phyloP scores from a whole-genome alignment of 2,888 invertebrate species.

The Diaprepes abbreviatus region DNA sequence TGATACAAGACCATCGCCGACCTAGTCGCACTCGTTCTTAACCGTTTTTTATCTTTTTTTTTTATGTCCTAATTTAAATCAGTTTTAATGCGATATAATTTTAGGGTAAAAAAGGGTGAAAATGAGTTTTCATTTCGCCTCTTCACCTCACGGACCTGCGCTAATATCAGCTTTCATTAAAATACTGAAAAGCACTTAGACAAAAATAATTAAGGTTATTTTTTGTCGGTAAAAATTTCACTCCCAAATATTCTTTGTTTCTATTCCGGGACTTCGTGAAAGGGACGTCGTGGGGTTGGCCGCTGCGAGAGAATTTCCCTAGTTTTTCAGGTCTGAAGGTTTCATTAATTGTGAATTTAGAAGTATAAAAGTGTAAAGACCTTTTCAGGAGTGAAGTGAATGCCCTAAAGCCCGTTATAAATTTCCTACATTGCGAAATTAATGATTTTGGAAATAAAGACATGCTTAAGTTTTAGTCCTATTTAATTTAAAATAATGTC shows the following conservation, averaged over 20 bases:
- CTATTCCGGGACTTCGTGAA: slow-evolving; percentile 5
- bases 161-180: neutral
- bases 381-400: slow-evolving; percentile 10
- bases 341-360: slow-evolving; percentile 16
- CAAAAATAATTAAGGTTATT: neutral
- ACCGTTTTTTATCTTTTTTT: no score
- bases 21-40: no score
- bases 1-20: no score
- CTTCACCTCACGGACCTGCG: no score
- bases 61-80: no score
- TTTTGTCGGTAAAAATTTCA: slow-evolving; percentile 5
- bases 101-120: no score
- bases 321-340: slow-evolving; percentile 13
- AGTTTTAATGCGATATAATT: no score
- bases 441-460: neutral
- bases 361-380: slow-evolving; percentile 9
- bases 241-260: neutral
- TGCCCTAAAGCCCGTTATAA: neutral
- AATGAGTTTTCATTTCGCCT: no score
- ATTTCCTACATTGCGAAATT: slow-evolving; percentile 6
- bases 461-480: neutral
- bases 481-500: no score
- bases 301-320: neutral
- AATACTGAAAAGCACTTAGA: slow-evolving; percentile 7
- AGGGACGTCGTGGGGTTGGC: neutral